These are phyloP conservation scores for Choloepus didactylus DNA, from an alignment of 2,797 vertebrate genomes.

Conservation along the genomic window DNA sequence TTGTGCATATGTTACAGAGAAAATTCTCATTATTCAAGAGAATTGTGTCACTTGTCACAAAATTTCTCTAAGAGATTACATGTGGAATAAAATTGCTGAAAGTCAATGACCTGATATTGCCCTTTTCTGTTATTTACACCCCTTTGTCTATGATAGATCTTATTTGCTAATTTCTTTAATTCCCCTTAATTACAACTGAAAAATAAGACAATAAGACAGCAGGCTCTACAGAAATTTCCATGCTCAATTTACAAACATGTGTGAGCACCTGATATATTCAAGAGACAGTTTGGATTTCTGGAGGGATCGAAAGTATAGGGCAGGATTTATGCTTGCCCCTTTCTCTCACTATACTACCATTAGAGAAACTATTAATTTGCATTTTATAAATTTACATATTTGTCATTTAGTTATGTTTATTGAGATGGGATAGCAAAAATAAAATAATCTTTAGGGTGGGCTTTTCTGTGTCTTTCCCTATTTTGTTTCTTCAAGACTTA, in stretches of 20 bases:
- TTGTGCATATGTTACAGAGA: slow-evolving; percentile 3
- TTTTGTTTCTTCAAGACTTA: neutral
- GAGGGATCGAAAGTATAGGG: neutral
- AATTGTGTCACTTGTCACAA: slow-evolving; percentile 70
- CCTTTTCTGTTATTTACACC: slow-evolving; percentile 51
- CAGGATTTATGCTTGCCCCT: neutral
- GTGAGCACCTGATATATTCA: neutral
- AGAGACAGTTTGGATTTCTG: neutral
- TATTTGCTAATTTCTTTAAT: slow-evolving; percentile 57
- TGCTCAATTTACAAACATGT: neutral
- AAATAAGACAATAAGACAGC: neutral
- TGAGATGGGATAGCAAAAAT: neutral
- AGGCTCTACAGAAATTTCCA: slow-evolving; percentile 19
- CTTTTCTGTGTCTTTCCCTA: neutral
- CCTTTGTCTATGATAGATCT: slow-evolving; percentile 11
- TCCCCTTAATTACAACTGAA: slow-evolving; percentile 53
- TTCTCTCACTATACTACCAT: neutral
- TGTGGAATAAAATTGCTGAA: slow-evolving; percentile 49
- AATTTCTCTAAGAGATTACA: slow-evolving; percentile 67
- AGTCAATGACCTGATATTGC: slow-evolving; percentile 70
- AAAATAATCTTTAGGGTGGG: neutral
- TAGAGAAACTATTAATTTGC: neutral
- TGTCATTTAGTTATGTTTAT: slow-evolving; percentile 1
- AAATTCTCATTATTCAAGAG: slow-evolving; percentile 65
- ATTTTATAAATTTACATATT: neutral